Conservation (phyloP, 2,888 invertebrate genomes). For the Athalia circularis region DNA sequence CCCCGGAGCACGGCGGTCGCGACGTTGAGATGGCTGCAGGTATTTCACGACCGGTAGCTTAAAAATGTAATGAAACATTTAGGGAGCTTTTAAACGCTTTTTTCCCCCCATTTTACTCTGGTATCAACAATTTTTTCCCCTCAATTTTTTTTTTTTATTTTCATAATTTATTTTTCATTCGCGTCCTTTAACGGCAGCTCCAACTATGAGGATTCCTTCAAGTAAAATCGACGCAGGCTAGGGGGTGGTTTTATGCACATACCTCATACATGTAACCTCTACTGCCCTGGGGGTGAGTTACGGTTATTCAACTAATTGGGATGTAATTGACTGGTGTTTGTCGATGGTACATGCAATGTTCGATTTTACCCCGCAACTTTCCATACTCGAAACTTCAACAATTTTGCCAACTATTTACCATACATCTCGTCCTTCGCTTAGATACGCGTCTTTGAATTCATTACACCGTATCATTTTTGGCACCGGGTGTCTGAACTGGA, state of each 20-base stretch:
- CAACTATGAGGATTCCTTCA: no score
- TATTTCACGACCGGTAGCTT: slow-evolving; percentile 6
- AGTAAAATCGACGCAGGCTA: background rate
- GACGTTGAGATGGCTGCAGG: slow-evolving; percentile 13
- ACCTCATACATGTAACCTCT: background rate
- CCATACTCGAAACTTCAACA: no score
- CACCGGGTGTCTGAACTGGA: no score
- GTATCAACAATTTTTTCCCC: no score
- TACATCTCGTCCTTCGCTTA: no score
- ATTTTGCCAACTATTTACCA: no score
- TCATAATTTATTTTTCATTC: no score
- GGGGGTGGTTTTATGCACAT: background rate
- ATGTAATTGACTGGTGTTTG: slow-evolving; percentile 21
- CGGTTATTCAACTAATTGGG: slow-evolving; percentile 23
- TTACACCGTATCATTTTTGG: no score
- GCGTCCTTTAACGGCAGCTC: no score
- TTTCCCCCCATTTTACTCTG: no score
- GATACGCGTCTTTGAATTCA: no score
- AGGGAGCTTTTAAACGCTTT: background rate
- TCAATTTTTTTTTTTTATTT: no score
- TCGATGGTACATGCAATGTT: background rate
- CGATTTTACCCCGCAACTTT: slow-evolving; percentile 11
- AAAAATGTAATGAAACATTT: background rate
- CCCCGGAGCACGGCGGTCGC: slow-evolving; percentile 41
- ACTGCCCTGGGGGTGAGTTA: background rate